phyloP scores from a whole-genome alignment of 2,113 vertebrate genomes.

The Tragelaphus strepsiceros region DNA sequence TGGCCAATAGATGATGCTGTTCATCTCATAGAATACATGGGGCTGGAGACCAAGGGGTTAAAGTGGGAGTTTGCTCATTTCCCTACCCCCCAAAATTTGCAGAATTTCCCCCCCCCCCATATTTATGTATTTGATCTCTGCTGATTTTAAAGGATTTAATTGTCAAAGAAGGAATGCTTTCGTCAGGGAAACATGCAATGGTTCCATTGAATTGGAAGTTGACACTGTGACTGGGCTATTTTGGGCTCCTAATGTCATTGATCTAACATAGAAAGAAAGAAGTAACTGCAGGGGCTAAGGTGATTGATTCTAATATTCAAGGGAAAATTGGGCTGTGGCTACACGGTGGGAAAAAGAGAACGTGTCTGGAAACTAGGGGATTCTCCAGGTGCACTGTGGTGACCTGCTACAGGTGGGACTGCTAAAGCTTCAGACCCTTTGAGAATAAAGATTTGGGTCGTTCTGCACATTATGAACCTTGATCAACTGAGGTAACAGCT shows the following conservation, averaged over 20 bases:
- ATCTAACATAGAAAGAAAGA: not conserved
- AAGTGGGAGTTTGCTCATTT: not conserved
- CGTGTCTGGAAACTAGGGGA: not conserved
- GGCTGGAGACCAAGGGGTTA: not conserved
- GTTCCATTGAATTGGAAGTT: not conserved
- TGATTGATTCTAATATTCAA: not conserved
- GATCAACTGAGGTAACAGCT: not conserved
- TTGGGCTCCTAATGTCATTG: not conserved
- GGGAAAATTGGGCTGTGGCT: not conserved
- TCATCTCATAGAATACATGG: not conserved
- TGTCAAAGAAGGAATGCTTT: not conserved
- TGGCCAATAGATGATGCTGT: not conserved
- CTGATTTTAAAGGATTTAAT: not conserved
- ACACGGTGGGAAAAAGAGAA: not conserved
- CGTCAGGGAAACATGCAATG: not conserved
- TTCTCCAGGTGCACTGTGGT: not conserved
- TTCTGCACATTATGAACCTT: not conserved
- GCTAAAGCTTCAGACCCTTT: not conserved
- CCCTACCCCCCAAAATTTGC: not conserved
- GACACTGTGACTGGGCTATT: not conserved
- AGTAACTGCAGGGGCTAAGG: not conserved
- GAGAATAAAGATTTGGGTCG: not conserved
- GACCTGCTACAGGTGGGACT: not conserved
- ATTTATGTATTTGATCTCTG: not conserved
- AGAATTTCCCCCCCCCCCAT: not conserved